phyloP scores from a whole-genome alignment of 2,888 invertebrate species.

The Amphimallon solstitiale region DNA sequence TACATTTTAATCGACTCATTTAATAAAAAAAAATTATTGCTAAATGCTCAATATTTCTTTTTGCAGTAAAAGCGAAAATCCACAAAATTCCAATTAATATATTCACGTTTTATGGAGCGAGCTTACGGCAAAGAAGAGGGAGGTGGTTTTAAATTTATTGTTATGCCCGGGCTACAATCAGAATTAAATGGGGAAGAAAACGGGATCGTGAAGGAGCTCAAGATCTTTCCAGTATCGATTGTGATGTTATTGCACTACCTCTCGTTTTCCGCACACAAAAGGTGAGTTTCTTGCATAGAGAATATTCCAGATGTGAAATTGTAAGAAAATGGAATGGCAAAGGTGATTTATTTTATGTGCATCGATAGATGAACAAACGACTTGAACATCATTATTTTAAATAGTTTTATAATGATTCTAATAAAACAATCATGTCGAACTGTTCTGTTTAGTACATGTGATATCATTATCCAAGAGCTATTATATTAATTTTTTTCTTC shows the following conservation, averaged over 20 bases:
- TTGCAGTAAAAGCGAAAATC: conserved; percentile 12
- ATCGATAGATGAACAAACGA: no score
- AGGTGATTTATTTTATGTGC: no score
- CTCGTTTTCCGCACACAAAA: conserved; percentile 14
- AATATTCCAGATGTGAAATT: neutral
- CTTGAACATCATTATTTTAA: no score
- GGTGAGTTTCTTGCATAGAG: conserved; percentile 10
- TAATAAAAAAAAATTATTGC: conserved; percentile 9
- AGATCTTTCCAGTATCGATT: conserved; percentile 36
- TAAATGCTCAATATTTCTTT: neutral
- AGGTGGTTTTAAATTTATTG: conserved; percentile 34
- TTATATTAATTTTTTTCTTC: no score
- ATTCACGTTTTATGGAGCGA: conserved; percentile 23
- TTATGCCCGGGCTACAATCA: conserved; percentile 37
- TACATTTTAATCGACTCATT: no score
- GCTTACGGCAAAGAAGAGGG: conserved; percentile 14
- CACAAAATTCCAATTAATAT: conserved; percentile 32
- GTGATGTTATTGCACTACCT: conserved; percentile 32
- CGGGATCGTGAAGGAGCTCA: conserved; percentile 34
- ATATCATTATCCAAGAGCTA: no score
- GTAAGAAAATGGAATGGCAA: no score
- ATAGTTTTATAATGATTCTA: no score
- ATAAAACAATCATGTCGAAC: no score
- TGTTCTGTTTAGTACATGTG: no score
- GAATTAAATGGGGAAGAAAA: conserved; percentile 39